Conservation (phyloP, 2,113 vertebrate genomes). For the Coregonus clupeaformis region DNA sequence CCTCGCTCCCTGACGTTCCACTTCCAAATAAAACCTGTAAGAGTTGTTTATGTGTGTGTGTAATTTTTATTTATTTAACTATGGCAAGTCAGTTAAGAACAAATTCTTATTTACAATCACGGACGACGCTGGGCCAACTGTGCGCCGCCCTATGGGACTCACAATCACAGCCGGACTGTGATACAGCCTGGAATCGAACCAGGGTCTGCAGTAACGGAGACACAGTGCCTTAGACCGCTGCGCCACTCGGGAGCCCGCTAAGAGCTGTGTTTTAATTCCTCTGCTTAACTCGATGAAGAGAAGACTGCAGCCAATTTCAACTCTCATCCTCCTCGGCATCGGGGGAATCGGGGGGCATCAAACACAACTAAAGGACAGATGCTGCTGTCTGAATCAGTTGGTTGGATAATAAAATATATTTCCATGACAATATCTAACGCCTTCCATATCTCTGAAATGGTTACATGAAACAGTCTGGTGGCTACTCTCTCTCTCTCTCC, state of each 20-base stretch:
- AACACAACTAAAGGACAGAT: conserved; percentile 54
- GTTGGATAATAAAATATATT: conserved; percentile 36
- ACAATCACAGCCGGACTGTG: too few relatives aligned
- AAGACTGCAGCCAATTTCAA: conserved; percentile 43
- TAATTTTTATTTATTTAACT: too few relatives aligned
- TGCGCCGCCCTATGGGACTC: too few relatives aligned
- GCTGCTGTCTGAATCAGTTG: conserved; percentile 8
- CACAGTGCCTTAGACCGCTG: too few relatives aligned
- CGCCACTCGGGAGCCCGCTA: too few relatives aligned
- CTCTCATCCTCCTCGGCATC: conserved; percentile 6
- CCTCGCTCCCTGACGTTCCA: conserved; percentile 27
- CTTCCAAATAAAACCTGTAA: conserved; percentile 7
- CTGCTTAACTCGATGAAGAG: conserved; percentile 47
- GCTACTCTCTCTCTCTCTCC: neutral
- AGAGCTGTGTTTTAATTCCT: too few relatives aligned
- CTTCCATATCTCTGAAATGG: conserved; percentile 39
- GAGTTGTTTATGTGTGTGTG: too few relatives aligned
- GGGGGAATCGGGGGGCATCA: conserved; percentile 33
- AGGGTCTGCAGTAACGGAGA: too few relatives aligned
- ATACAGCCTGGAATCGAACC: too few relatives aligned
- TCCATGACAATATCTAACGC: conserved; percentile 51
- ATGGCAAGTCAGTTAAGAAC: too few relatives aligned
- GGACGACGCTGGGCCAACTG: too few relatives aligned
- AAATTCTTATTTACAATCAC: too few relatives aligned
- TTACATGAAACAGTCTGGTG: conserved; percentile 27